Evolutionary conservation across 2,888 invertebrate species (phyloP), one percentile per base, ranked within the genome.

Genomic region (Chrysolina haemoptera): DNA sequence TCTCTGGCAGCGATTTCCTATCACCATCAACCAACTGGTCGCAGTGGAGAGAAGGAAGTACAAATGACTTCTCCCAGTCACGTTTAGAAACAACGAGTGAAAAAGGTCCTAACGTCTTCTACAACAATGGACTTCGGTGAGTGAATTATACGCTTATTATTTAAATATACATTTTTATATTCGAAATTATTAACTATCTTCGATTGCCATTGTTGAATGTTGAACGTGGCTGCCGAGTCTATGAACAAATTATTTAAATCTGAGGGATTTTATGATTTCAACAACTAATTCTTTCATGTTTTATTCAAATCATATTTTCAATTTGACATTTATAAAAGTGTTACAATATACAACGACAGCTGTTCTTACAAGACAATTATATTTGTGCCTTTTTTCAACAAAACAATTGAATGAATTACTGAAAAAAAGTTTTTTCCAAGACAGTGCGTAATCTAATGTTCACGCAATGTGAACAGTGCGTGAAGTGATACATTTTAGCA

Each of bases 81-180:
- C 82, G 83, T 82, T 66, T 70, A 59, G 27, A 62, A 71, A 74
- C 66, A 48, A 68, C 66, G 46, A 68, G 73, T 71, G 67, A 75
- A 76, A 76, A 68, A 67, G 70, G 70, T 53, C 43, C 48, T 46
- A 62, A 69, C 72, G 62, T 73, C 69, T 55, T 70, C 16, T 46
- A 70, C 75, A 81, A 86, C 85, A 85, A 87, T 87, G 87, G 86
- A 86, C 82, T 83, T 87, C 74, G 87, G 87, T 87, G 81, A 82
- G 87, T 84, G 78, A 82, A 83, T 82, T 74, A 67, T 73, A 70
- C 18, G 66, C 62, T 70, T 76, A 73, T 71, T 76, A 83, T 80
- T 69, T 73, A 71, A 65, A 76, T 73, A 63, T 53, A 53, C 68
- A 70, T 69, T 64, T 79, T 82, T 81, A 80, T 82, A 84, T 83